These are phyloP conservation scores for Castor canadensis DNA, from an alignment of 2,113 vertebrate species.

Conservation along the genomic window DNA sequence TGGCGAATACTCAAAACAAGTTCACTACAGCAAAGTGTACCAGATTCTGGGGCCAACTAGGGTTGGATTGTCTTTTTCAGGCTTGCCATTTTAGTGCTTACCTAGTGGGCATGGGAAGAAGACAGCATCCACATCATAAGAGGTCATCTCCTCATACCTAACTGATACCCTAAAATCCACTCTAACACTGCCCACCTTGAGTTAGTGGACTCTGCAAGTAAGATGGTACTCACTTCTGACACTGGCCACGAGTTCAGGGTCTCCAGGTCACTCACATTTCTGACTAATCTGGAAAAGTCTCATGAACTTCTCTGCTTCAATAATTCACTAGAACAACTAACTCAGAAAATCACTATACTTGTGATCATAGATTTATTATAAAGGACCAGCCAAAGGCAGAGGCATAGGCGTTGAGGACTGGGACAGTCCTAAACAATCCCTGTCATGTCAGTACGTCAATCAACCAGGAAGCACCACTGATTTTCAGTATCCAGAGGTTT, in stretches of 20 bases:
- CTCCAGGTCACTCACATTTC: neutral
- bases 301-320: neutral
- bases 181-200: neutral
- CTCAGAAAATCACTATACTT: neutral
- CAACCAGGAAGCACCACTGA: neutral
- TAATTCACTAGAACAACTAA: neutral
- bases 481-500: neutral
- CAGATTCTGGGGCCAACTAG: neutral
- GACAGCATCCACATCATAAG: neutral
- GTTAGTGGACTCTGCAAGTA: rapidly evolving
- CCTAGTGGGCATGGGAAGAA: neutral
- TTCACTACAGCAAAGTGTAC: no score
- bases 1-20: rapidly evolving
- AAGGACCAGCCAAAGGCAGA: neutral
- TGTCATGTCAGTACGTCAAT: neutral
- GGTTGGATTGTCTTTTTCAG: neutral
- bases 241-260: neutral
- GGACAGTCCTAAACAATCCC: no score
- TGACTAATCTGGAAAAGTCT: neutral
- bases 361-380: neutral
- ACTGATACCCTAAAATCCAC: no score
- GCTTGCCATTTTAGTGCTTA: neutral
- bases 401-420: rapidly evolving
- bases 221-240: neutral
- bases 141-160: neutral